Conservation (phyloP, 1,140 invertebrate genomes). For the Drosophila ficusphila region DNA sequence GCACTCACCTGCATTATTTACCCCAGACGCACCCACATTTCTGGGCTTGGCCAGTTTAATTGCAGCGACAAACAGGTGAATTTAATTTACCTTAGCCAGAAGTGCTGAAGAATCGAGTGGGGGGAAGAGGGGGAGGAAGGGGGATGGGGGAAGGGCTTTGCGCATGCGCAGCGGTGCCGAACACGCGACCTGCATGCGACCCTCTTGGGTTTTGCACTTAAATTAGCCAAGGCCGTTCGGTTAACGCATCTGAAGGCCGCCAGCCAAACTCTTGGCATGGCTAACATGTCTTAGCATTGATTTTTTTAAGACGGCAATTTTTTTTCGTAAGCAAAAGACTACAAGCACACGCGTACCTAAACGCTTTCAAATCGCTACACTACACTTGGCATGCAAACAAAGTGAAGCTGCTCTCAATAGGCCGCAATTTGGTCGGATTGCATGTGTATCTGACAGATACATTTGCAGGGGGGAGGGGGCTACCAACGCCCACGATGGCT, state of each 20-base stretch:
- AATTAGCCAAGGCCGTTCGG: conserved; percentile 64
- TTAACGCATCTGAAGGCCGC: conserved; percentile 54
- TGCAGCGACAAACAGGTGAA: conserved; percentile 58
- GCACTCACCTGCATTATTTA: conserved; percentile 49
- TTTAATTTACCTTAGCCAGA: conserved; percentile 18
- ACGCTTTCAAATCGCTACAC: conserved; percentile 37
- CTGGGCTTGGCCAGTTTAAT: conserved; percentile 54
- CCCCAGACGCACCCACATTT: conserved; percentile 26
- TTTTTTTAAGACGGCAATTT: conserved; percentile 20
- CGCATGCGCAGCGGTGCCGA: conserved; percentile 49
- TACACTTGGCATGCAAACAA: conserved; percentile 26
- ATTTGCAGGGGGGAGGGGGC: conserved; percentile 15
- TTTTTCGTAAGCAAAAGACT: conserved; percentile 2
- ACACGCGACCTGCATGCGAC: conserved; percentile 55
- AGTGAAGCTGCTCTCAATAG: conserved; percentile 18
- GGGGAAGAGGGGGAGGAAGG: not conserved
- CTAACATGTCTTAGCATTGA: conserved; percentile 64
- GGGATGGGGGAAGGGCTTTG: conserved; percentile 2
- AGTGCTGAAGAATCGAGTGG: not conserved
- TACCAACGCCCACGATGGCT: conserved; percentile 28
- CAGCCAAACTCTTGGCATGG: conserved; percentile 31
- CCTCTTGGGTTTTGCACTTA: conserved; percentile 68
- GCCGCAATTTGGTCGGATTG: conserved; percentile 28
- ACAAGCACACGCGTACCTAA: conserved; percentile 19
- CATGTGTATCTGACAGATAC: conserved; percentile 65